These are phyloP conservation scores for Poecilobothrus nobilitatus DNA, from an alignment of 2,888 invertebrate species.

Conservation along the genomic window DNA sequence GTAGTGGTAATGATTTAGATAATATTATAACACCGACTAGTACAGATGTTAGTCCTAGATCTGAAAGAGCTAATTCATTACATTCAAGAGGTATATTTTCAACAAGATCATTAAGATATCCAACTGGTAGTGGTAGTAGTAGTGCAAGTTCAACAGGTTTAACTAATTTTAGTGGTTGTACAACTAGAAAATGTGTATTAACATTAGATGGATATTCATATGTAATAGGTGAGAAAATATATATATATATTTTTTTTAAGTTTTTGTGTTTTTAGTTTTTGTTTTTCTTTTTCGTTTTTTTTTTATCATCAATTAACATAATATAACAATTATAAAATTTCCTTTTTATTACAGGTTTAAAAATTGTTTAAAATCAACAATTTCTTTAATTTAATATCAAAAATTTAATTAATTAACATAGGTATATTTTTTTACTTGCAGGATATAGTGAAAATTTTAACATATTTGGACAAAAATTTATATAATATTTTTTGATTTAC, in stretches of 20 bases:
- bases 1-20: slow-evolving; percentile 24
- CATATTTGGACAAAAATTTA: no score
- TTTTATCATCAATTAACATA: no score
- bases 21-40: slow-evolving; percentile 28
- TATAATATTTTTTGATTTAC: no score
- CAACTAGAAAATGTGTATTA: slow-evolving; percentile 69
- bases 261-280: no score
- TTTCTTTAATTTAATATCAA: no score
- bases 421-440: no score
- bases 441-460: no score
- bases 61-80: slow-evolving; percentile 28
- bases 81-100: slow-evolving; percentile 30
- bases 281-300: no score
- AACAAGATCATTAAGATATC: slow-evolving; percentile 37
- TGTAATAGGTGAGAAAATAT: slow-evolving; percentile 77
- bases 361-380: no score
- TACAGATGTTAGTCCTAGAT: slow-evolving; percentile 33
- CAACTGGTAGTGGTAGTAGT: slow-evolving; percentile 35
- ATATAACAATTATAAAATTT: no score
- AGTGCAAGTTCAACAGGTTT: slow-evolving; percentile 41
- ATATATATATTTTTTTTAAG: neutral
- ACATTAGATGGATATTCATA: slow-evolving; percentile 80
- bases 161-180: slow-evolving; percentile 47
- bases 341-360: no score
- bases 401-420: no score